A percentile compares a stretch with the other conserved stretches of the same genome.
These are phyloP conservation scores for Callorhinus ursinus DNA, from an alignment of 2,113 vertebrate genomes.

Conservation along the genomic window DNA sequence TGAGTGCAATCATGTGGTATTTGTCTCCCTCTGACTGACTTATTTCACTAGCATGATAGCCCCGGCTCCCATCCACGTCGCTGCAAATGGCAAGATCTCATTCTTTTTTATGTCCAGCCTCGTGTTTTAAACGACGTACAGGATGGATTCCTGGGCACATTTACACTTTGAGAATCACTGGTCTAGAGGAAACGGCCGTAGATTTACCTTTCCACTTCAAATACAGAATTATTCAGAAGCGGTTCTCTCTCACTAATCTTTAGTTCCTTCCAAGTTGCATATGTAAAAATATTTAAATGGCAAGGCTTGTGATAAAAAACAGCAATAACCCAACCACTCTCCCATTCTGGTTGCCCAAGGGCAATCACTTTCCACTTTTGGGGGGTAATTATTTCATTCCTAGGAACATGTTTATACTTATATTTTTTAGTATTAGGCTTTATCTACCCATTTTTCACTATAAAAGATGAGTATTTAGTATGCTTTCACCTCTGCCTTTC, in stretches of 20 bases:
- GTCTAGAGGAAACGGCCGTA: not conserved
- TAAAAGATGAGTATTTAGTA: not conserved
- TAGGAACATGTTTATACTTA: not conserved
- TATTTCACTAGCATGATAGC: not conserved
- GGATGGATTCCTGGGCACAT: not conserved
- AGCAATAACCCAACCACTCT: not conserved
- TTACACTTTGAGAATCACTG: not conserved
- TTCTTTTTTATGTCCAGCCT: not conserved
- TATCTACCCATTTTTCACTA: slow-evolving; percentile 1
- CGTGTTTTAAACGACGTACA: not conserved
- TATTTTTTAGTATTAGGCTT: not conserved
- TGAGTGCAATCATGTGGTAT: not conserved
- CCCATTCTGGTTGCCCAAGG: not conserved
- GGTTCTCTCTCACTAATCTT: not conserved
- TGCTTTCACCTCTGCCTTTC: not conserved
- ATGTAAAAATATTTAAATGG: not conserved
- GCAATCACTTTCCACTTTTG: not conserved
- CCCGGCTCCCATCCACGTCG: not conserved
- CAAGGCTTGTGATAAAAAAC: not conserved
- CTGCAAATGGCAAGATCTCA: not conserved
- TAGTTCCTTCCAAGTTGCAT: not conserved
- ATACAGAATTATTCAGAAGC: not conserved
- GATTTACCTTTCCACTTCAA: not conserved
- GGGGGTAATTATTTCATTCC: not conserved
- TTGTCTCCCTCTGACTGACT: not conserved